Evolutionary conservation across 2,797 vertebrate genomes (phyloP), one percentile per base, ranked within the genome.

Genomic region (Hippoglossus hippoglossus): DNA sequence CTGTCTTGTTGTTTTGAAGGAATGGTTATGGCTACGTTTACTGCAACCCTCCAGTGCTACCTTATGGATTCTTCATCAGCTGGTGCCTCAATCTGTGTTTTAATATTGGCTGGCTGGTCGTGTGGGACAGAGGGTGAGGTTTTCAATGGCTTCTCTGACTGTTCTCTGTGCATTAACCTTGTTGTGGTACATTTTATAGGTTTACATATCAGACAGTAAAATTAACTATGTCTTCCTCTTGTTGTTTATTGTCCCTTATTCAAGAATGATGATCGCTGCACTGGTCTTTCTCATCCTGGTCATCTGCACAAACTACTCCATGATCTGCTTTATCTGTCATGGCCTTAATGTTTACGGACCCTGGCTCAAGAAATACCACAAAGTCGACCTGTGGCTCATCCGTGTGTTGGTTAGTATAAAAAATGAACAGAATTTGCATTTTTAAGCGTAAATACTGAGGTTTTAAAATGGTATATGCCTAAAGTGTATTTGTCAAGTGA

Each of bases 321-420:
- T 90, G 71, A 86, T 96, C 56, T 88, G 82, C 75, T 80, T 96
- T 77, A 81, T 63, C 60, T 90, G 87, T 71, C 89, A 94, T 41
- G 94, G 92, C 15, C 91, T 95, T 26, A 84, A 95, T 64, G 12
- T 81, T 49, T 90, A 94, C 55, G 93, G 93, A 73, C 62, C 74
- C 0, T 96, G 95, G 95, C 84, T 98, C 10, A 79, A 88, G n/a
- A 95, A 94, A 75, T 86, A 91, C 59, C 94, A 95, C 79, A 94
- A 67, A 51, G 73, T 16, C 28, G 96, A 97, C 7, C 91, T 96
- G 73, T 97, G 96, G 95, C 93, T 95, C 47, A 71, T 94, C 53
- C 90, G 94, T 11, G 80, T 95, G 60, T 75, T 97, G 80, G 96
- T 97, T 81, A 62, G 94, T 39, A 39, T 9, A 4, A 13, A 12